These are phyloP conservation scores for Hapalemur alaotrensis DNA, from an alignment of 2,797 vertebrate genomes.

Conservation along the genomic window DNA sequence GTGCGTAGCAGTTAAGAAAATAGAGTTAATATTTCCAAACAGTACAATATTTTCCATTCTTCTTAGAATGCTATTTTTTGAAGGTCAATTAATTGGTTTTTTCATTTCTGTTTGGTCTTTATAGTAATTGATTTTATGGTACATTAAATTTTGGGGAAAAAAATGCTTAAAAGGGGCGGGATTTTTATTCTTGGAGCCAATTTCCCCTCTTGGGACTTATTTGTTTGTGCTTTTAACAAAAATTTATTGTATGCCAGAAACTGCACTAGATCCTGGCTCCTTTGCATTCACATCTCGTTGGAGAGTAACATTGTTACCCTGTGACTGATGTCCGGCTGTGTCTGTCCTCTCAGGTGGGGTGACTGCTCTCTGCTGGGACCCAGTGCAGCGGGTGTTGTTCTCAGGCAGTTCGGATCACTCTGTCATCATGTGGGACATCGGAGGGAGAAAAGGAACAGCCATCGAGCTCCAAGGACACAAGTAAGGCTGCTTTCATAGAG, in stretches of 20 bases:
- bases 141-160: neutral
- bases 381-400: conserved; percentile 93
- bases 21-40: neutral
- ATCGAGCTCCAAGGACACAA: conserved; percentile 99
- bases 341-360: conserved; percentile 89
- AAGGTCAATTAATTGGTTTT: conserved; percentile 15
- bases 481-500: conserved; percentile 83
- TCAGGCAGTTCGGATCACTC: conserved; percentile 98
- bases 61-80: neutral
- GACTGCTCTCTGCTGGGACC: conserved; percentile 97
- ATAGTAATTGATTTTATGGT: conserved; percentile 30
- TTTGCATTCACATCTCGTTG: neutral
- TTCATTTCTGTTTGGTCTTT: conserved; percentile 40
- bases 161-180: neutral
- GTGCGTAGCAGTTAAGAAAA: neutral
- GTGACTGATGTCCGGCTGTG: neutral
- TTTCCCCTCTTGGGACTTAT: neutral
- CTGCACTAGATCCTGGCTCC: neutral
- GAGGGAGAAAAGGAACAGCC: conserved; percentile 97
- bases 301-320: neutral
- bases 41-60: neutral
- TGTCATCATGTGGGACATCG: conserved; percentile 99
- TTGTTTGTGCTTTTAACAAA: neutral
- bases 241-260: neutral
- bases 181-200: neutral